Base-by-base conservation (phyloP, 1,140 invertebrate species). In the Cotesia glomerata region DNA sequence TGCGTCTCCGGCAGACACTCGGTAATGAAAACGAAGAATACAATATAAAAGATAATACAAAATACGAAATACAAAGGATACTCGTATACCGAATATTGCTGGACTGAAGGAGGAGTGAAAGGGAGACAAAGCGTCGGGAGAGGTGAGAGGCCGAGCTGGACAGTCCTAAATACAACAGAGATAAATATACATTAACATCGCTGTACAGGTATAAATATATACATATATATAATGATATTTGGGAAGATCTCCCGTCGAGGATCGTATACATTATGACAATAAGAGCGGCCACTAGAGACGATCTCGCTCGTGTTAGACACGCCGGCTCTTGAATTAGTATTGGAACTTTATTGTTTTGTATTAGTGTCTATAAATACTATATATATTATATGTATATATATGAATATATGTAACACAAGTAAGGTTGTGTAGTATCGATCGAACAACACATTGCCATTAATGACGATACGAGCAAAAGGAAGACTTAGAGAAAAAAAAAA, bases 261-360 rank as follows among this genome's bases (percentile, higher is more conserved):
- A 52, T 54, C 65, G 49, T 67, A 54, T 56, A 71, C 62, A 64
- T 64, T 71, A 77, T 74, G 79, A 80, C 79, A 78, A 80, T 78
- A 77, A 74, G 71, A 69, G 4, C 66, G 35, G 67, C 63, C 69
- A 74, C 73, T 71, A 67, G 45, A 36, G 68, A 32, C 61, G 26
- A 35, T 59, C 62, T 72, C 70, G 61, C 36, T 74, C 51, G 69
- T 73, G 65, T 70, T 65, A 58, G 56, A 54, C 67, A 74, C 65
- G 52, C 71, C 74, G 73, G 75, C 72, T 71, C 71, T 72, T 77
- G 61, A 77, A 78, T 75, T 70, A 26, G 26, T 26, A 26, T 26
- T 26, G 26, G 26, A 26, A 26, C 26, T 26, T 1, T 26, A 26
- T 26, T 26, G 26, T 26, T 2, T 26, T 26, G 26, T 26, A 26